Conservation (phyloP, 64 coral and sea anemone species). For the Montipora sp. region DNA sequence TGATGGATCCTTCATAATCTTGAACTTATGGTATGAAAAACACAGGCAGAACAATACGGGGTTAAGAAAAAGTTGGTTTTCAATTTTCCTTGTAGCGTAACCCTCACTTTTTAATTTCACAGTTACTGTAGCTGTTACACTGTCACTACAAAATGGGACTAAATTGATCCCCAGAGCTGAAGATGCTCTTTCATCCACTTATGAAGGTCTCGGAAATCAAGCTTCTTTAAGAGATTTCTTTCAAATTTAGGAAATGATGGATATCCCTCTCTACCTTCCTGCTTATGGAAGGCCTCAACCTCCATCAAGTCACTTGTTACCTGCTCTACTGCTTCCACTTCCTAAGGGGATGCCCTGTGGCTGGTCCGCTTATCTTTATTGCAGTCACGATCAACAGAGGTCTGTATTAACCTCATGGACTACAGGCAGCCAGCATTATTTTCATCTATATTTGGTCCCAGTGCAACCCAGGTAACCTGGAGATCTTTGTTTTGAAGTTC, state of each 20-base stretch:
- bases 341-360: background rate
- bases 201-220: slow-evolving; percentile 23
- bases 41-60: background rate
- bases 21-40: slow-evolving; percentile 5
- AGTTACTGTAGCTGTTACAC: slow-evolving; percentile 10
- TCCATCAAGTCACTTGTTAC: slow-evolving; percentile 16
- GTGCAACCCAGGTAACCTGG: background rate
- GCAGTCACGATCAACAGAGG: slow-evolving; percentile 4
- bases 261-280: background rate
- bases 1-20: background rate
- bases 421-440: background rate
- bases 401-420: background rate
- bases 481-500: background rate
- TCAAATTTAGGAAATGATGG: slow-evolving; percentile 25
- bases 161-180: slow-evolving; percentile 30
- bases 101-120: background rate
- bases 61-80: slow-evolving; percentile 17
- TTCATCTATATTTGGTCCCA: slow-evolving; percentile 1
- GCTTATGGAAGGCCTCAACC: background rate
- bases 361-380: background rate
- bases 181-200: slow-evolving; percentile 37
- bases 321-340: background rate
- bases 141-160: background rate
- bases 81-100: background rate
- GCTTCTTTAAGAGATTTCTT: slow-evolving; percentile 4